Conservation (phyloP, 2,797 vertebrate species). For the Chelon labrosus region DNA sequence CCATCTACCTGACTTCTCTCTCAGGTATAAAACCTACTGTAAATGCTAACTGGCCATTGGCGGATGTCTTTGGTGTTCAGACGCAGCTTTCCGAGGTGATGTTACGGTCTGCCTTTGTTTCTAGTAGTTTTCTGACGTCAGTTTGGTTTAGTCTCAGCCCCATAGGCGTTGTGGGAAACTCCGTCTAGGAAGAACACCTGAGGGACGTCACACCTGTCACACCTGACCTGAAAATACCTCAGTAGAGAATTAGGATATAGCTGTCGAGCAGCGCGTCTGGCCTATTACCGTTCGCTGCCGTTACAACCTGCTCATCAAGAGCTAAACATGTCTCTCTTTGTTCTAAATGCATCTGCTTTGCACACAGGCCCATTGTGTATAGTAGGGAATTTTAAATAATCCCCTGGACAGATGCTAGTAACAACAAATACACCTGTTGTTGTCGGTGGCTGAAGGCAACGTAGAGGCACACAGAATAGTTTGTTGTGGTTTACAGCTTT, state of each 20-base stretch:
- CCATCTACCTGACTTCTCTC: too few species aligned
- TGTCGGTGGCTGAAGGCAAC: constrained; percentile 12
- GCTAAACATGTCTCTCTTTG: background rate
- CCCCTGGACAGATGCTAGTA: background rate
- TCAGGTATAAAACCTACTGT: too few species aligned
- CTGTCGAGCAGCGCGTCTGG: background rate
- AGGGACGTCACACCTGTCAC: too few species aligned
- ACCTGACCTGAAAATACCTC: background rate
- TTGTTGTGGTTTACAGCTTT: background rate
- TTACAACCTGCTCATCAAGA: background rate
- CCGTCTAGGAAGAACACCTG: too few species aligned
- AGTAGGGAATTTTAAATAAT: background rate
- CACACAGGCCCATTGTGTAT: constrained; percentile 1
- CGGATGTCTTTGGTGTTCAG: too few species aligned
- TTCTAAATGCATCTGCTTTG: constrained; percentile 20
- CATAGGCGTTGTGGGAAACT: too few species aligned
- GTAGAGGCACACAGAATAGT: background rate
- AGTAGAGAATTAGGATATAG: background rate
- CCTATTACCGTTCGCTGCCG: background rate
- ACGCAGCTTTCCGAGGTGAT: too few species aligned
- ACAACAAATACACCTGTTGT: constrained; percentile 10
- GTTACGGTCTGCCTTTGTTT: too few species aligned
- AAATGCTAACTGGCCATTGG: too few species aligned
- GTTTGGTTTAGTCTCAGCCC: too few species aligned
- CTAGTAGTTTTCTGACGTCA: too few species aligned